Base-by-base conservation (phyloP, 2,888 invertebrate genomes). In the Didymodactylos carnosus region DNA sequence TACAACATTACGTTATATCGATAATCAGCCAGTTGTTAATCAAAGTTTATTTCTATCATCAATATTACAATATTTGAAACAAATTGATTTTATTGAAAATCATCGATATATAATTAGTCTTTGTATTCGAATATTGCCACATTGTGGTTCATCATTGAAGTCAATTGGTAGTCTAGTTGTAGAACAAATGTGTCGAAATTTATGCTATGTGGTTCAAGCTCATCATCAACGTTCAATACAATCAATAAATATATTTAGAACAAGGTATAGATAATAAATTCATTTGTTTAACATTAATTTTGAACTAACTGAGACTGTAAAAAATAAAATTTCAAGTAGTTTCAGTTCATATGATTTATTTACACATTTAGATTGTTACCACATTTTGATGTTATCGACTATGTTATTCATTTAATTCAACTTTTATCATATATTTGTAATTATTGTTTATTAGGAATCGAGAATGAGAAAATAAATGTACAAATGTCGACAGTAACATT, bases 1-100 rank as follows among this genome's bases (percentile, higher is more conserved):
- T 11, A n/a, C 62, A 11, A 62, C 29, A n/a, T 62, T 62, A 62
- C 62, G 62, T 19, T 62, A 62, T 62, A 62, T 62, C 4, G 62
- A 62, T 35, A 62, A 51, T 39, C 74, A 74, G 23, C 29, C 74
- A 5, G 71, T 74, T 29, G 71, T 71, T 27, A 74, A 74, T 27
- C 74, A 74, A 39, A 71, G 71, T 23, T 41, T 74, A 41, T 74
- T 74, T 49, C 53, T 74, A n/a, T 71, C 74, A n/a, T 69, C 71
- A 43, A 53, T 74, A 11, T 39, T 74, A 13, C 53, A 71, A 46
- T 74, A 74, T 46, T 46, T 74, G n/a, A 74, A 74, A 41, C 71
- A 53, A 27, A 74, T 71, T 53, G 43, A 39, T 53, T 41, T 71
- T 5, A 46, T 74, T 46, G 74, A 74, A 23, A 71, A 74, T 46